These are phyloP conservation scores for Bhutanitis thaidina DNA, from an alignment of 2,888 invertebrate genomes.

Conservation along the genomic window DNA sequence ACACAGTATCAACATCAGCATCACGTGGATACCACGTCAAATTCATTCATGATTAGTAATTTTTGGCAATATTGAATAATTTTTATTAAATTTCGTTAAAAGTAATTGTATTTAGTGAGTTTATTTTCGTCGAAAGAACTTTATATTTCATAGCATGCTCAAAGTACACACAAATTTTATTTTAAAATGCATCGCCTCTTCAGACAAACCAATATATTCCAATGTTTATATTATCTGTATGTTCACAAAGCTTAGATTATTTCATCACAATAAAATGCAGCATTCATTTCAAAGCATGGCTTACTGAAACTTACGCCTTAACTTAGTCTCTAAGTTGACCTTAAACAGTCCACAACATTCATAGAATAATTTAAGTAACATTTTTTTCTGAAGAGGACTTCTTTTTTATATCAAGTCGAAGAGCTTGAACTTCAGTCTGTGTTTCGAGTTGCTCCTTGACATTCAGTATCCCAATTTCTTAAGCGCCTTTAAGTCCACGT, in stretches of 20 bases:
- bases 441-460: constrained; percentile 71
- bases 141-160: not conserved
- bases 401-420: constrained; percentile 51
- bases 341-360: not conserved
- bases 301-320: not conserved
- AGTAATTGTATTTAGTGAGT: not conserved
- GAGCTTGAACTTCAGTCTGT: constrained; percentile 70
- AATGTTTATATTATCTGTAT: too few relatives aligned
- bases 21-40: constrained; percentile 57
- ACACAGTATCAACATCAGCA: constrained; percentile 53
- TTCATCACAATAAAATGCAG: too few relatives aligned
- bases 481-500: constrained; percentile 92
- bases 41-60: constrained; percentile 42
- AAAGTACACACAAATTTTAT: not conserved
- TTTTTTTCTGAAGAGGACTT: constrained; percentile 38
- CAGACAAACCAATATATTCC: constrained; percentile 31
- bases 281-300: not conserved
- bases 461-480: constrained; percentile 89
- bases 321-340: too few relatives aligned
- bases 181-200: constrained; percentile 50
- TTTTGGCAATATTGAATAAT: constrained; percentile 54
- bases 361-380: constrained; percentile 18
- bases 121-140: not conserved
- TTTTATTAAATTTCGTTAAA: constrained; percentile 35
- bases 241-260: too few relatives aligned